phyloP scores from a whole-genome alignment of 2,797 vertebrate species.

The Labroides dimidiatus region DNA sequence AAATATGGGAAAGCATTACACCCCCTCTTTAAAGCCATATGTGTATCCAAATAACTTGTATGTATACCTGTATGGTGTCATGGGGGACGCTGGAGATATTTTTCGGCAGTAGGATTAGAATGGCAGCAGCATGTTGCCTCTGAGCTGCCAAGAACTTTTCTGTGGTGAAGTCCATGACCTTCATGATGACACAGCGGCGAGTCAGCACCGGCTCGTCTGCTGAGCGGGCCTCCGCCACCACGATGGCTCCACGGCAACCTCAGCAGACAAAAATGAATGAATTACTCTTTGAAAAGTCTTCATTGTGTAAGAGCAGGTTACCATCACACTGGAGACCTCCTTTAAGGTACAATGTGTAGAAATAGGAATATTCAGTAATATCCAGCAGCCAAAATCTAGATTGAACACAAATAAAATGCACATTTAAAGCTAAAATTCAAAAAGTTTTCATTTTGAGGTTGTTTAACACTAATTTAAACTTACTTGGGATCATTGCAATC shows the following conservation, averaged over 20 bases:
- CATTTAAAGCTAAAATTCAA: no score
- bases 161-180: conserved; percentile 81
- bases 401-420: no score
- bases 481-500: no score
- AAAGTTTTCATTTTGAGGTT: no score
- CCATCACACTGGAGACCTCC: no score
- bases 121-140: conserved; percentile 83
- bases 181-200: conserved; percentile 86
- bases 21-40: not conserved
- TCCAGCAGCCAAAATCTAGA: no score
- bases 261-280: not conserved
- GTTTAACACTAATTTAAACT: no score
- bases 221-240: conserved; percentile 84
- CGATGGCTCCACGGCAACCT: conserved; percentile 86
- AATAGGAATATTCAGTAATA: no score
- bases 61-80: conserved; percentile 79
- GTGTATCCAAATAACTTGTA: not conserved
- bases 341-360: no score
- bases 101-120: conserved; percentile 83
- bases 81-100: conserved; percentile 73
- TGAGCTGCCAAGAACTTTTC: conserved; percentile 75
- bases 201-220: conserved; percentile 78
- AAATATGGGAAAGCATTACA: no score
- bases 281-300: no score
- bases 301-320: no score